Evolutionary conservation across 2,888 invertebrate species (phyloP), one percentile per base, ranked within the genome.

Genomic region (Xylota sylvarum): DNA sequence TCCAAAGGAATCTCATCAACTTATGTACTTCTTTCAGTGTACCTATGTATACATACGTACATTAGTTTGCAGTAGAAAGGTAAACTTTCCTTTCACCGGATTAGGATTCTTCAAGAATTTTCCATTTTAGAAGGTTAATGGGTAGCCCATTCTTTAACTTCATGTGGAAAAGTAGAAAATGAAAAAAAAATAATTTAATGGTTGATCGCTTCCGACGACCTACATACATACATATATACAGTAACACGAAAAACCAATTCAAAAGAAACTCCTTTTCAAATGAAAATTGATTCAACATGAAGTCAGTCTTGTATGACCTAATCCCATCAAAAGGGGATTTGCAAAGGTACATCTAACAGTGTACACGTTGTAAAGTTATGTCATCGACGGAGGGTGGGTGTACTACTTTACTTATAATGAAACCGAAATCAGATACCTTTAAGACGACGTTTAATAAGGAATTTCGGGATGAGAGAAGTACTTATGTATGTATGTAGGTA

Each of bases 251-350:
- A 19, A 46, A 48, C 56, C 56, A 56, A 60, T 60, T 60, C 43
- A 17, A 48, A n/a, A 60, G 27, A 27, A 48, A 46, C 30, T 46
- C 23, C 23, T 32, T n/a, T 9, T 37, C 17, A 46, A 76, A 81
- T 81, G 55, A 74, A 81, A 52, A 76, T 76, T 62, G 62, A 81
- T 62, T 78, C 46, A 35, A 56, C 55, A 65, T 50, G 37, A 64
- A 64, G 56, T 17, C 37, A 14, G 30, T 50, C 56, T 65, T 76
- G 50, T 81, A 30, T 62, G 67, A 55, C 76, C 43, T 76, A 69
- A 81, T 81, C 76, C 76, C 46, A 76, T 81, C 81, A 48, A 55
- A 70, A 60, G 52, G n/a, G 78, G 60, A 78, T 78, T 78, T 70
- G 70, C 70, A 52, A 78, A 65, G 40, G 30, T 23, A 56, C 46